Evolutionary conservation across 1,140 invertebrate species (phyloP).

Genomic region (Papilio glaucus): DNA sequence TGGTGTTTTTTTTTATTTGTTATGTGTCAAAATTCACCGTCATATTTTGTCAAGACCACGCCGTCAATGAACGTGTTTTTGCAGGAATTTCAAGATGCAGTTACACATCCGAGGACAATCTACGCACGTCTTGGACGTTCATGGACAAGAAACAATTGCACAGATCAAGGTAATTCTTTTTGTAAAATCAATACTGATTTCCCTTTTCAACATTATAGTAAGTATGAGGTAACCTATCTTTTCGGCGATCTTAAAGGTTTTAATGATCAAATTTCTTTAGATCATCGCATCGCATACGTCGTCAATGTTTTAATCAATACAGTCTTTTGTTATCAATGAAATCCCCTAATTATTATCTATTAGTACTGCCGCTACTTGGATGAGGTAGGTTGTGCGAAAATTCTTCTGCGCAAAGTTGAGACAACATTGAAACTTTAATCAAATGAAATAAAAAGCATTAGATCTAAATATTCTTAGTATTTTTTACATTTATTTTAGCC

Average conservation of each 20-base stretch:
- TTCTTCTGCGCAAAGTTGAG: no score
- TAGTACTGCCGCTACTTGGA: neutral
- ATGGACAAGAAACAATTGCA: conserved; percentile 76
- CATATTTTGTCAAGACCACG: conserved; percentile 57
- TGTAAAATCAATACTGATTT: neutral
- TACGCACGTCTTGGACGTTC: conserved; percentile 80
- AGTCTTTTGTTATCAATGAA: conserved; percentile 3
- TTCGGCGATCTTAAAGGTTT: no score
- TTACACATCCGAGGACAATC: conserved; percentile 82
- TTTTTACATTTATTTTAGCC: no score
- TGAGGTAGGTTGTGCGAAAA: no score
- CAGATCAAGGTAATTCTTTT: conserved; percentile 77
- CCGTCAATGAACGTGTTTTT: conserved; percentile 62
- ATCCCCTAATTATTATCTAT: neutral
- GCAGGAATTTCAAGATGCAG: conserved; percentile 80
- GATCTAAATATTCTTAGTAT: no score
- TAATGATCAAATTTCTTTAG: no score
- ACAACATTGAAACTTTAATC: no score
- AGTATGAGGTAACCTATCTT: conserved; percentile 10
- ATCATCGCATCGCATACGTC: no score
- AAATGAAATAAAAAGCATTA: no score
- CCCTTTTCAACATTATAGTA: neutral
- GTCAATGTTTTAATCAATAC: conserved; percentile 1
- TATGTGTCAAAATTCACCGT: neutral
- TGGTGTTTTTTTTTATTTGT: neutral